These are phyloP conservation scores for Lasiurus borealis DNA, from an alignment of 2,113 vertebrate genomes.

Conservation along the genomic window DNA sequence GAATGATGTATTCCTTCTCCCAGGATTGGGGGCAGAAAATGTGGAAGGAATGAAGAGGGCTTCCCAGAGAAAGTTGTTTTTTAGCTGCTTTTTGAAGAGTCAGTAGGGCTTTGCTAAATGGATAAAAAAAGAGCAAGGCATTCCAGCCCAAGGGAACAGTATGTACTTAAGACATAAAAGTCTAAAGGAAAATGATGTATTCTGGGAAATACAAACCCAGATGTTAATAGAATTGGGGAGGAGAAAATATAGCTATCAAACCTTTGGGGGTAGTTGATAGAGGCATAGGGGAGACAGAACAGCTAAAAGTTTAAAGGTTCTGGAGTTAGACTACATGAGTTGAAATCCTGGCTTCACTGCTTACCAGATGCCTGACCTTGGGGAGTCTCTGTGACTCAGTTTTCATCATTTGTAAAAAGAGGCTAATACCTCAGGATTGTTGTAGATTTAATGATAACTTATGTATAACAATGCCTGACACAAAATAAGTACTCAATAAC, in stretches of 20 bases:
- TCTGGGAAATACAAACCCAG: conserved; percentile 57
- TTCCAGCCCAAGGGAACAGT: conserved; percentile 45
- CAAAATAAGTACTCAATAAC: background rate
- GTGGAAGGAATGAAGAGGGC: conserved; percentile 55
- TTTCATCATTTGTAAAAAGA: conserved; percentile 13
- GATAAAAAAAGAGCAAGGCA: conserved; percentile 43
- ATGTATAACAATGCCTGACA: background rate
- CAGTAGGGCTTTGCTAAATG: conserved; percentile 43
- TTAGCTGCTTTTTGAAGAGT: conserved; percentile 39
- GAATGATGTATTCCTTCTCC: conserved; percentile 45
- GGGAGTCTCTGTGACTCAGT: background rate
- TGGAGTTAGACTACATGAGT: background rate
- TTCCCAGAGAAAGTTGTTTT: conserved; percentile 65
- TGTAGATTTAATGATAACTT: conserved; percentile 44
- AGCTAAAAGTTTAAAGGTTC: background rate
- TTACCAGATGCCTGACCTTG: background rate
- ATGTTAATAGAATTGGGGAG: background rate
- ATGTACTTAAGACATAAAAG: conserved; percentile 53
- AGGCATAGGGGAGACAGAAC: background rate
- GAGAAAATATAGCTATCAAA: background rate
- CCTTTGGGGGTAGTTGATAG: background rate
- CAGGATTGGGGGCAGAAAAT: conserved; percentile 58
- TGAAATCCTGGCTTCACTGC: conserved; percentile 1
- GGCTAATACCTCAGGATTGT: background rate
- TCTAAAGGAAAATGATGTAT: conserved; percentile 54